These are phyloP conservation scores for Drosophila leontia DNA, from an alignment of 1,140 invertebrate genomes.

Conservation along the genomic window DNA sequence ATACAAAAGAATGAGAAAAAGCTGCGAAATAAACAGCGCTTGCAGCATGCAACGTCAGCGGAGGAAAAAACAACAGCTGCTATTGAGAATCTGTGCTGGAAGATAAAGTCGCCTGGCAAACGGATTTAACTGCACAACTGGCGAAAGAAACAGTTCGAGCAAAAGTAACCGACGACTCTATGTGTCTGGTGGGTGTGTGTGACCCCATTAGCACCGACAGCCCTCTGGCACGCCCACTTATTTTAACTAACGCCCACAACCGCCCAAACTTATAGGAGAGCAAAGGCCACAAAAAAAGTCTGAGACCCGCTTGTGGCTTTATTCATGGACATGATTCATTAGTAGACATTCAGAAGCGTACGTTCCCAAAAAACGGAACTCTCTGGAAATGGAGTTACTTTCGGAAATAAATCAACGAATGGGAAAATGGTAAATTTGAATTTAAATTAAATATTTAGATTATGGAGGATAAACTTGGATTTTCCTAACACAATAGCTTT, in stretches of 20 bases:
- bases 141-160: slow-evolving; percentile 29
- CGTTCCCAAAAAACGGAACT: slow-evolving; percentile 30
- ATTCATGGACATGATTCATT: slow-evolving; percentile 70
- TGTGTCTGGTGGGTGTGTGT: slow-evolving; percentile 28
- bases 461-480: not conserved
- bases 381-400: not conserved
- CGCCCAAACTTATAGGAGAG: not conserved
- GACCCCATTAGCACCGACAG: slow-evolving; percentile 52
- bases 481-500: not conserved
- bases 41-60: slow-evolving; percentile 47
- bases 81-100: slow-evolving; percentile 74
- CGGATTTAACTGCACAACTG: slow-evolving; percentile 67
- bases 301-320: slow-evolving; percentile 33
- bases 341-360: slow-evolving; percentile 27
- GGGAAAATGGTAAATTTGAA: not conserved
- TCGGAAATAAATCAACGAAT: not conserved
- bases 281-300: slow-evolving; percentile 29
- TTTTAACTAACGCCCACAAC: slow-evolving; percentile 12
- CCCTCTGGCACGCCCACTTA: slow-evolving; percentile 31
- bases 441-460: not conserved
- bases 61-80: slow-evolving; percentile 47
- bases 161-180: slow-evolving; percentile 12
- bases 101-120: slow-evolving; percentile 76
- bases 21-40: slow-evolving; percentile 70
- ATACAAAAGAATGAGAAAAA: slow-evolving; percentile 28